Conservation (phyloP, 2,888 invertebrate species). For the Timandra comae region DNA sequence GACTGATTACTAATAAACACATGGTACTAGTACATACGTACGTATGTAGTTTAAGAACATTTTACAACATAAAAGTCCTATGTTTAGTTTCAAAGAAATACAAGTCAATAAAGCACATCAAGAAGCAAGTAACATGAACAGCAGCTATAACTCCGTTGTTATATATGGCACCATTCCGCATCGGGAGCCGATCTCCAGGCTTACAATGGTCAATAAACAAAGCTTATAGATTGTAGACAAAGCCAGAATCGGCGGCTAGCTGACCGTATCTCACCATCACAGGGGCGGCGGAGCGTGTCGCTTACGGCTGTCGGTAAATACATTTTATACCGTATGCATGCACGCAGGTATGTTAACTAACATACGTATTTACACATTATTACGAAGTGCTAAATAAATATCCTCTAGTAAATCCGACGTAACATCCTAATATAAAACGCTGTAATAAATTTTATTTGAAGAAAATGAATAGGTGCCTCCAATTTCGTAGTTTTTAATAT, state of each 20-base stretch:
- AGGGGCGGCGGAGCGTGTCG: constrained; percentile 59
- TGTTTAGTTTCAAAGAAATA: not conserved
- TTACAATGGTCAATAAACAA: constrained; percentile 69
- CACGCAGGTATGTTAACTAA: constrained; percentile 43
- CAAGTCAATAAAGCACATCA: not conserved
- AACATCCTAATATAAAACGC: too few species aligned
- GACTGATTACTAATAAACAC: too few species aligned
- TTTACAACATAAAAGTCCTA: too few species aligned
- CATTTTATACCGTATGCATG: constrained; percentile 59
- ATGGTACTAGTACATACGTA: too few species aligned
- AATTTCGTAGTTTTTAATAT: too few species aligned
- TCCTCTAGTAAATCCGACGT: too few species aligned
- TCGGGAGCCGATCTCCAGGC: constrained; percentile 49
- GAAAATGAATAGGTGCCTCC: too few species aligned
- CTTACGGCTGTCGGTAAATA: constrained; percentile 59
- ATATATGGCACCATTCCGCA: constrained; percentile 55
- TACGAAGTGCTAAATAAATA: constrained; percentile 6
- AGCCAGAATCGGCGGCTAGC: constrained; percentile 48
- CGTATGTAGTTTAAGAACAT: too few species aligned
- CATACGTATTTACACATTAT: constrained; percentile 18
- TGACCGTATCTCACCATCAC: constrained; percentile 55
- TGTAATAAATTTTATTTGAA: too few species aligned
- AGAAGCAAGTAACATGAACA: constrained; percentile 10
- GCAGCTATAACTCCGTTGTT: constrained; percentile 31
- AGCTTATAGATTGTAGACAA: constrained; percentile 59